These are phyloP conservation scores for Whitmania pigra DNA, from an alignment of 1,140 invertebrate species.

Conservation along the genomic window DNA sequence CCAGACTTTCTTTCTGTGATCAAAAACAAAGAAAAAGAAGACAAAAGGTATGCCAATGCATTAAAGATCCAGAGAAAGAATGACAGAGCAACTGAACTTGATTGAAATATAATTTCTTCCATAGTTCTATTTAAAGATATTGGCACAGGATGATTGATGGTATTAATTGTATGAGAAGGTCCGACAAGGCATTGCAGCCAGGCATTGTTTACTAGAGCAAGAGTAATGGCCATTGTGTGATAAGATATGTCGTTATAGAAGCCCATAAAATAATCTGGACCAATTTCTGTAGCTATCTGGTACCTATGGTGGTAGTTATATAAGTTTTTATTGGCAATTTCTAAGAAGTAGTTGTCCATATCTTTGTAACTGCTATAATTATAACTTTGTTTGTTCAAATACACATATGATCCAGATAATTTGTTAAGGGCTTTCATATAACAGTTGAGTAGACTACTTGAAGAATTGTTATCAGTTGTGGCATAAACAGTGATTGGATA, in stretches of 20 bases:
- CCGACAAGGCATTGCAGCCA: neutral
- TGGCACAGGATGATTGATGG: slow-evolving; percentile 21
- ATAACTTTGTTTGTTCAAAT: neutral
- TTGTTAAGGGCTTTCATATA: neutral
- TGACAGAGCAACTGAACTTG: neutral
- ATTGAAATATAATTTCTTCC: neutral
- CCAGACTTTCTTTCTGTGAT: slow-evolving; percentile 42
- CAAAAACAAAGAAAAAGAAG: slow-evolving; percentile 56
- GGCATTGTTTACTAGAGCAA: slow-evolving; percentile 3
- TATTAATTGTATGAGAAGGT: slow-evolving; percentile 6
- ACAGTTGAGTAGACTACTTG: neutral
- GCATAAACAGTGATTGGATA: neutral
- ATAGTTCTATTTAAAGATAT: neutral
- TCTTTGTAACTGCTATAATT: neutral
- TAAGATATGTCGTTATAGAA: neutral
- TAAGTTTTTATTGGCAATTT: neutral
- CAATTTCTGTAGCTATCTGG: neutral
- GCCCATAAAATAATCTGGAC: neutral
- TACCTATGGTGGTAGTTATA: neutral
- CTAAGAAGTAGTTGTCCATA: neutral
- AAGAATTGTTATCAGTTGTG: neutral
- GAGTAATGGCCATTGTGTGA: neutral
- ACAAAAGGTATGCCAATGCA: slow-evolving; percentile 51
- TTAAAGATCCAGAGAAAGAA: slow-evolving; percentile 39
- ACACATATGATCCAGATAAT: neutral